Evolutionary conservation across 35 echinoderm and acorn worm species (phyloP), one percentile per base, ranked within the genome.

Genomic region (Amphiura filiformis): DNA sequence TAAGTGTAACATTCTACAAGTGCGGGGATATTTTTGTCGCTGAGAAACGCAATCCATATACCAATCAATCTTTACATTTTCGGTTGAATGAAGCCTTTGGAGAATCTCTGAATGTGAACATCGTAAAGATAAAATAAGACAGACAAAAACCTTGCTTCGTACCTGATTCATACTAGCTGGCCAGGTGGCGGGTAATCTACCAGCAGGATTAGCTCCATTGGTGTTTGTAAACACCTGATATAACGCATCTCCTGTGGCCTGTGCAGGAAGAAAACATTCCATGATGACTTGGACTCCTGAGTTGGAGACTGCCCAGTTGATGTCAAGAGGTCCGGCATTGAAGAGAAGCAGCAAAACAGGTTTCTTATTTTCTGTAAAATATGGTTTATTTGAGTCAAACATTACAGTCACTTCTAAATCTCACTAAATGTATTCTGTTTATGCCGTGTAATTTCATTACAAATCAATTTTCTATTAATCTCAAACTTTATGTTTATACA

Each of bases 261-360:
- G 96, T 0, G 84, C 82, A 17, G 96, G 96, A 75, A 92, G 93
- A 90, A 99, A 99, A 32, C 93, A 99, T 39, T 99, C 96, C 26
- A 99, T 81, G 17, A 99, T 99, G 5, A 82, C 96, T 82, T 78
- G 80, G 13, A 99, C 90, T 23, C 35, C 64, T 13, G 77, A 38
- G 37, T 79, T 92, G 15, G 81, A 4, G 31, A 92, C 35, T 37
- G 92, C 92, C 92, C 89, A 14, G 78, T 82, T 84, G 33, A 98
- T 91, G 80, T 98, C 90, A 13, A 94, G 61, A 34, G 92, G 92
- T 34, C 96, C 92, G 84, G 89, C 92, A 39, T 98, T 94, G 89
- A 98, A 98, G 37, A 98, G 87, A 11, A 98, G 75, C 2, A 94
- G 32, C 31, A 98, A 70, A 15, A 98, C 89, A 32, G 89, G 86